Evolutionary conservation across 2,113 vertebrate species (phyloP).

Genomic region (Mobula hypostoma): DNA sequence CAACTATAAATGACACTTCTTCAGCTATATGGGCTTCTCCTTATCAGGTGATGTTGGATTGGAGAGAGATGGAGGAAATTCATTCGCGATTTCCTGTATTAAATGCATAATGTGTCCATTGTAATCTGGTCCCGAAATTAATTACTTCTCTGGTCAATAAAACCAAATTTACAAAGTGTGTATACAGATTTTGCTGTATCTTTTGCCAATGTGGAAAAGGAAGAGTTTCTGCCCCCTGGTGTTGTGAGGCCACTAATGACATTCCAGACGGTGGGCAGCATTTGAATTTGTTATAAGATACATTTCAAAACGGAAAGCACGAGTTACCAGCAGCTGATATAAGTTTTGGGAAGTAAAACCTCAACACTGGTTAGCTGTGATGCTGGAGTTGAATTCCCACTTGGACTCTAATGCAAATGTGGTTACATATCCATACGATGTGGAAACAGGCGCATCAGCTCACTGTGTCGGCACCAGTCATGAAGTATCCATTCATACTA

Average conservation of each 20-base stretch:
- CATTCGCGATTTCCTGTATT: not conserved
- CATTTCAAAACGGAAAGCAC: not conserved
- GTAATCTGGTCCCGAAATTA: no score
- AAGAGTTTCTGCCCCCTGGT: no score
- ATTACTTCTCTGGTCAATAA: no score
- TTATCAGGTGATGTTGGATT: not conserved
- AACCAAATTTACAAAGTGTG: no score
- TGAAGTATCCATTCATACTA: no score
- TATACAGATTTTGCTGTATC: no score
- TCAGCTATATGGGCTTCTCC: no score
- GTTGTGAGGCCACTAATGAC: not conserved
- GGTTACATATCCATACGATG: not conserved
- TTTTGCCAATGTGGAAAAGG: no score
- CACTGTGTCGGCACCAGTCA: no score
- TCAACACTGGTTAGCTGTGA: not conserved
- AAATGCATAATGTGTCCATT: no score
- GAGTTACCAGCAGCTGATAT: not conserved
- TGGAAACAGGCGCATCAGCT: no score
- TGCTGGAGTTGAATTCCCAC: not conserved
- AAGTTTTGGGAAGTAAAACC: not conserved
- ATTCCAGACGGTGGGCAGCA: not conserved
- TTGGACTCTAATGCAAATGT: not conserved
- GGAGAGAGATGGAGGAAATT: not conserved
- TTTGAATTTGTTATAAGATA: not conserved
- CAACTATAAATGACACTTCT: no score